A percentile compares a stretch with the other conserved stretches of the same genome.
These are phyloP conservation scores for Premnoplex brunnescens DNA, from an alignment of 2,797 vertebrate species.

Conservation along the genomic window DNA sequence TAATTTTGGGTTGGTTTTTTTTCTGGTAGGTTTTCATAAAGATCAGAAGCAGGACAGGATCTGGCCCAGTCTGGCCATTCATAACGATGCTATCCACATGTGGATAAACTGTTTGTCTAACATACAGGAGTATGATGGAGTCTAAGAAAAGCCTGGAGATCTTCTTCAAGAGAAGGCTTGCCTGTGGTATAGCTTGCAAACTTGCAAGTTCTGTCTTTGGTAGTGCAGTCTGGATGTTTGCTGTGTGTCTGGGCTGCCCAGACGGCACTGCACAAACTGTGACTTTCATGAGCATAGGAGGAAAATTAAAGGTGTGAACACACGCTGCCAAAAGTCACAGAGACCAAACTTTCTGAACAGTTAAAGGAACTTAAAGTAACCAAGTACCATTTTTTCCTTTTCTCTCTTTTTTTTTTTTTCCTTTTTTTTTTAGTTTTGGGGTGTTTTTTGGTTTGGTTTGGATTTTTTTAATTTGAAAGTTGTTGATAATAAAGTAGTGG, in stretches of 20 bases:
- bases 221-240: not conserved
- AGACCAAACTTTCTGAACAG: not conserved
- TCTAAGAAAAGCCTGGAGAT: not conserved
- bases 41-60: not conserved
- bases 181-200: not conserved
- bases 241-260: not conserved
- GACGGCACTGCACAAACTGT: not conserved
- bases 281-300: not conserved
- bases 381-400: not conserved
- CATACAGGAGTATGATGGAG: not conserved
- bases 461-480: not conserved
- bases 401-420: not conserved
- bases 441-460: not conserved
- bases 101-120: not conserved
- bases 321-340: not conserved
- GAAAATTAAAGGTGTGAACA: not conserved
- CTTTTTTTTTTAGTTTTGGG: not conserved
- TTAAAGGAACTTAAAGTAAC: not conserved
- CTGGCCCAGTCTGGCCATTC: not conserved
- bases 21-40: not conserved
- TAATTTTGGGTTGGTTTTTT: not conserved
- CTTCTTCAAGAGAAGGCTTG: fast-evolving
- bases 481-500: not conserved
- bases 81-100: not conserved
- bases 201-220: not conserved